Evolutionary conservation across 2,888 invertebrate genomes (phyloP).

Genomic region (Drosophila bunnanda): DNA sequence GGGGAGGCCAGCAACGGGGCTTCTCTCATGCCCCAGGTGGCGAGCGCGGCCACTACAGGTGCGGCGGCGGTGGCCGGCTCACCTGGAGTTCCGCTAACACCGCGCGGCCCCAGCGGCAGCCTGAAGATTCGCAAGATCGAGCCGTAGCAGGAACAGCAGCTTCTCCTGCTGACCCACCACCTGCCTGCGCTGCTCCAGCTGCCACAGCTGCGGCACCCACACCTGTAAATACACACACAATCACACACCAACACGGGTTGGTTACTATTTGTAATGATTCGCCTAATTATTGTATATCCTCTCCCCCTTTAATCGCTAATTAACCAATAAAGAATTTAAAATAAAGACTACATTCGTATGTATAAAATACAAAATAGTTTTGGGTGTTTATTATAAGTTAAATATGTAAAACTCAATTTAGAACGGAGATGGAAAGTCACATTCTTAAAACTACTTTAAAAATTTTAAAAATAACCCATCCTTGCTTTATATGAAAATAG

Average conservation of each 20-base stretch:
- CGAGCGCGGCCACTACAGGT: constrained; percentile 37
- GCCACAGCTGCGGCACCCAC: constrained; percentile 58
- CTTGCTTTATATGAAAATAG: neutral
- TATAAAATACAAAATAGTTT: constrained; percentile 18
- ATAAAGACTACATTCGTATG: constrained; percentile 29
- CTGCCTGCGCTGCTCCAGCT: constrained; percentile 51
- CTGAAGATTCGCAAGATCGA: constrained; percentile 79
- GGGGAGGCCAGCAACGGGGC: constrained; percentile 33
- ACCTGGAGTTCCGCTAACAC: constrained; percentile 15
- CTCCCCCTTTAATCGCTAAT: constrained; percentile 1
- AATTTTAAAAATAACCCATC: too few relatives aligned
- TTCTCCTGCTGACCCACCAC: constrained; percentile 26
- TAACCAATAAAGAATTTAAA: constrained; percentile 14
- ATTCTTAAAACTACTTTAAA: too few relatives aligned
- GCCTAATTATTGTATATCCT: neutral
- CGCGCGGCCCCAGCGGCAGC: constrained; percentile 49
- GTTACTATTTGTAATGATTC: constrained; percentile 1
- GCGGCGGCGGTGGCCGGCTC: neutral
- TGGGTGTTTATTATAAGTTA: neutral
- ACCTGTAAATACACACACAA: constrained; percentile 58
- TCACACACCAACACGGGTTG: neutral
- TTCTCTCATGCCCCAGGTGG: constrained; percentile 53
- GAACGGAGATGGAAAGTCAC: too few relatives aligned
- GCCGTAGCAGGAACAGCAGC: constrained; percentile 51
- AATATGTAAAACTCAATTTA: too few relatives aligned